Evolutionary conservation across 2,797 vertebrate species (phyloP), one percentile per base, ranked within the genome.

Genomic region (Sibirionetta formosa): DNA sequence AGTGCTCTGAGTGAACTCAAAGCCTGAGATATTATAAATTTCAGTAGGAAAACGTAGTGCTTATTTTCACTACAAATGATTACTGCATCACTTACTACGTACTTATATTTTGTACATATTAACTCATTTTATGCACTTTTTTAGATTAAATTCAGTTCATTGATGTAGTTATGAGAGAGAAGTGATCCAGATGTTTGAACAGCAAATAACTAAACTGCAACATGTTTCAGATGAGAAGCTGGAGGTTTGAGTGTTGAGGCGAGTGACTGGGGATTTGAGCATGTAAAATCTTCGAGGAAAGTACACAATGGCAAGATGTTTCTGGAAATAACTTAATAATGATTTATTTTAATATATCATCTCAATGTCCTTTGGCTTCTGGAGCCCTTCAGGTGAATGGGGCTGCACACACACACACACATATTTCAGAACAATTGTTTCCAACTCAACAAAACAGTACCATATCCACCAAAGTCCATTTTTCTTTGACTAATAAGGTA

Each of bases 71-170:
- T 68, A 5, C 9, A 7, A 0, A 2, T 4, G 8, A 60, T 53
- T 46, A 20, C 18, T 7, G 1, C 0, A 0, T 48, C 51, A 23
- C 11, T 4, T 36, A 2, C 0, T 2, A n/a, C 1, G 2, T 1
- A 1, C 5, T 24, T 53, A 27, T 19, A 6, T 24, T 72, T 71
- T 36, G 10, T 44, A 18, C 1, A 1, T 23, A 12, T 36, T 22
- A 65, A 27, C 14, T 48, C 4, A 58, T 18, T 69, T 46, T 36
- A 27, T 9, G 14, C 7, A 26, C 66, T 36, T 70, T 40, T 89
- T 86, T 85, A 27, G 9, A 5, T 4, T 48, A 5, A 58, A 38
- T 33, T 60, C 17, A 53, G 17, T 27, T 54, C 4, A 17, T 31
- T 66, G 17, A 23, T 13, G 5, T 3, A 14, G 5, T 8, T 71